Percentiles rank a stretch among this genome's conserved stretches.
Evolutionary conservation across 2,888 invertebrate genomes (phyloP).

Genomic region (Encarsia formosa): DNA sequence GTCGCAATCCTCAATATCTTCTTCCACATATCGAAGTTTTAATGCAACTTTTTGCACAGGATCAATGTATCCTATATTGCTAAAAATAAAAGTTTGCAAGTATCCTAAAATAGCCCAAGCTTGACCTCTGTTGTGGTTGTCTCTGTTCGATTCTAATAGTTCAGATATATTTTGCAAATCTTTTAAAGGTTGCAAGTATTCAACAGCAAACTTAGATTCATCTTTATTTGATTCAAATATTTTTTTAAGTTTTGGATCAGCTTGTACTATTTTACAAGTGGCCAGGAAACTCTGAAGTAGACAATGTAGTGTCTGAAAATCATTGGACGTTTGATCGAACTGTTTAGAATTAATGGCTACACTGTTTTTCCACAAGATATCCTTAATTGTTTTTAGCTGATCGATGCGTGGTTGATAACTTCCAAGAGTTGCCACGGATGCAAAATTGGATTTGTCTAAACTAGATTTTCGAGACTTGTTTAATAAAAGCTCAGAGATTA

Average conservation of each 20-base stretch:
- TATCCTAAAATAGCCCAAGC: slow-evolving; percentile 44
- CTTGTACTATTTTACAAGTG: slow-evolving; percentile 24
- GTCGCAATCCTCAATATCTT: slow-evolving; percentile 64
- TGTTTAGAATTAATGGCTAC: slow-evolving; percentile 53
- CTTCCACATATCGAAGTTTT: slow-evolving; percentile 65
- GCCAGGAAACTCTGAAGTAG: slow-evolving; percentile 32
- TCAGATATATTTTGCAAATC: slow-evolving; percentile 24
- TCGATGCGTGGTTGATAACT: slow-evolving; percentile 53
- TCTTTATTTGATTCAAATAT: slow-evolving; percentile 12
- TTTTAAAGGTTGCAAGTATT: slow-evolving; percentile 27
- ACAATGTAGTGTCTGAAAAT: slow-evolving; percentile 33
- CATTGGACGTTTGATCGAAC: slow-evolving; percentile 47
- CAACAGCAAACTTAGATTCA: slow-evolving; percentile 2
- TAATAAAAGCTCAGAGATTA: slow-evolving; percentile 36
- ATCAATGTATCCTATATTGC: slow-evolving; percentile 60
- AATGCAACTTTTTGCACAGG: slow-evolving; percentile 75
- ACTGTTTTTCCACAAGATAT: slow-evolving; percentile 62
- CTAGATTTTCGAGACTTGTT: slow-evolving; percentile 24
- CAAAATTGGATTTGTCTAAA: slow-evolving; percentile 29
- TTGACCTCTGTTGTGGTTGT: slow-evolving; percentile 33
- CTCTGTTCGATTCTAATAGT: slow-evolving; percentile 16
- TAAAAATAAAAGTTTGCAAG: slow-evolving; percentile 40
- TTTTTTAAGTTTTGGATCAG: slow-evolving; percentile 3
- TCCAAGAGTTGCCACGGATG: slow-evolving; percentile 52
- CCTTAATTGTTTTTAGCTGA: slow-evolving; percentile 55